Percentiles rank a stretch among this genome's conserved stretches.
These are phyloP conservation scores for Pygoscelis adeliae DNA, from an alignment of 2,113 vertebrate species.

Conservation along the genomic window DNA sequence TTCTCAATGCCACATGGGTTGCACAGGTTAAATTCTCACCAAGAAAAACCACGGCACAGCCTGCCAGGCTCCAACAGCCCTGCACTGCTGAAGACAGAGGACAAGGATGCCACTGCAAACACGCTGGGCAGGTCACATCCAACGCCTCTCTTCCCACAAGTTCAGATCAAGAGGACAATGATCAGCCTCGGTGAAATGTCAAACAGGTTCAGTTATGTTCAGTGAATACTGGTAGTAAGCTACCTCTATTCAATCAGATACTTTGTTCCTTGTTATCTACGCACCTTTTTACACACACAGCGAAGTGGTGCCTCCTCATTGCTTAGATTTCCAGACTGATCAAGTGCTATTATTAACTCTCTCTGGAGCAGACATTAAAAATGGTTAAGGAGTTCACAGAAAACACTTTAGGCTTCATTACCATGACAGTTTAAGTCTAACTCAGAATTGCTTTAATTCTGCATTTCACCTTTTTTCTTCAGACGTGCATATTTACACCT, in stretches of 20 bases:
- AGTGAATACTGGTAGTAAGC: neutral
- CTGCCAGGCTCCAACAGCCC: neutral
- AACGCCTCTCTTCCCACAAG: neutral
- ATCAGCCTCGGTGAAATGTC: neutral
- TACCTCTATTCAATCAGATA: too few species aligned
- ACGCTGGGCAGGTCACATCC: too few species aligned
- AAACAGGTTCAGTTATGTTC: neutral
- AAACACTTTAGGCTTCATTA: neutral
- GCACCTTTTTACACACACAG: neutral
- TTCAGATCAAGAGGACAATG: rapidly evolving
- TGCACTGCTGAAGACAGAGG: neutral
- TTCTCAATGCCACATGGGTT: neutral
- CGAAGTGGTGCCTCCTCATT: neutral
- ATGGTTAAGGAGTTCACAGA: neutral
- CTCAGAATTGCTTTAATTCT: neutral
- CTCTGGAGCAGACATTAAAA: neutral
- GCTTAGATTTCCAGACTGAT: neutral
- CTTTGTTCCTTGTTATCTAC: neutral
- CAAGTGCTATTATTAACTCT: neutral
- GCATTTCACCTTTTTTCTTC: neutral
- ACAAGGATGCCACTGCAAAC: neutral
- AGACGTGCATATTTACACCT: neutral
- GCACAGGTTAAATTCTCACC: neutral
- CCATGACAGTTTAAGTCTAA: neutral
- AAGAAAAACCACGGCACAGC: rapidly evolving